phyloP scores from a whole-genome alignment of 2,888 invertebrate species.

The Drosophila formosana region DNA sequence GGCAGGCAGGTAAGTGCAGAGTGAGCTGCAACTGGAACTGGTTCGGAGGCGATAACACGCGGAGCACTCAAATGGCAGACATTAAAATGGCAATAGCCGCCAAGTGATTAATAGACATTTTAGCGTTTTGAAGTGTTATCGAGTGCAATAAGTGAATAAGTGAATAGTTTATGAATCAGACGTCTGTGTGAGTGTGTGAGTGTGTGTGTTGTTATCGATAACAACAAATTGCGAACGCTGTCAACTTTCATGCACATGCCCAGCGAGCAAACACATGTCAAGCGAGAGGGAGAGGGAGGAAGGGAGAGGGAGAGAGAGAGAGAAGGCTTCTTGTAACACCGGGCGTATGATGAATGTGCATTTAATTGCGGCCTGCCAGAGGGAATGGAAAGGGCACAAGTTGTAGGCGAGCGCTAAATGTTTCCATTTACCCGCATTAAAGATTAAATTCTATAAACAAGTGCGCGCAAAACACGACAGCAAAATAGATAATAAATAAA shows the following conservation, averaged over 20 bases:
- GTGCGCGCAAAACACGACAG: conserved; percentile 48
- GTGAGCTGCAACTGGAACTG: conserved; percentile 34
- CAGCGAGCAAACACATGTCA: conserved; percentile 70
- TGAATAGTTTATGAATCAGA: conserved; percentile 38
- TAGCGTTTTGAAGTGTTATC: conserved; percentile 47
- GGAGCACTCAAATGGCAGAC: conserved; percentile 18
- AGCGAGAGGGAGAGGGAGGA: too few species aligned
- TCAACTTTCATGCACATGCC: conserved; percentile 52
- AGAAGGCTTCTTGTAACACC: conserved; percentile 46
- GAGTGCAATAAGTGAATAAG: conserved; percentile 35
- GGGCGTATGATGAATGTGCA: conserved; percentile 72
- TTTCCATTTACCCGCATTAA: conserved; percentile 62
- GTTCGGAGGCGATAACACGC: conserved; percentile 32
- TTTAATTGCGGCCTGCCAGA: conserved; percentile 65
- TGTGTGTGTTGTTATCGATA: conserved; percentile 47
- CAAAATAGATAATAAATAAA: conserved; percentile 71
- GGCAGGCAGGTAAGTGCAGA: conserved; percentile 23
- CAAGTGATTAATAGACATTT: conserved; percentile 48
- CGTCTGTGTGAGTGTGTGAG: neutral
- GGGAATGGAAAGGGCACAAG: neutral
- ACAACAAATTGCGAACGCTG: conserved; percentile 20
- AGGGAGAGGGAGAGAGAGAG: neutral
- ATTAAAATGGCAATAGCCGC: conserved; percentile 46
- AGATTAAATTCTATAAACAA: conserved; percentile 32
- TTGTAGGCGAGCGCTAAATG: conserved; percentile 65